Evolutionary conservation across 2,888 invertebrate genomes (phyloP).

Genomic region (Lycia hirtaria): DNA sequence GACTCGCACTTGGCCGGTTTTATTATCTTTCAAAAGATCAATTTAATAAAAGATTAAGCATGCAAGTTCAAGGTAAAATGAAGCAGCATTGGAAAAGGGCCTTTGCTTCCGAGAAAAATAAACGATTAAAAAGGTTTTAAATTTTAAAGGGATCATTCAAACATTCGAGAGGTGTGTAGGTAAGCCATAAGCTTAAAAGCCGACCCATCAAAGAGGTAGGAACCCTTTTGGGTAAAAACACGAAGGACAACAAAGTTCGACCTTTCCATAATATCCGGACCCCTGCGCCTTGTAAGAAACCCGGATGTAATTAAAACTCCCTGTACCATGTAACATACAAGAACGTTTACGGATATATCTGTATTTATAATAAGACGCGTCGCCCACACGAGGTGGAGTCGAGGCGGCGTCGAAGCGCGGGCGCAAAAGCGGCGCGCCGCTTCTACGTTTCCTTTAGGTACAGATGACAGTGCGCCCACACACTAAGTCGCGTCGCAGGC

Average conservation of each 20-base stretch:
- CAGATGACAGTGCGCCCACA: too few species aligned
- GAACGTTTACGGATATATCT: slow-evolving; percentile 4
- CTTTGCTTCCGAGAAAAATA: too few species aligned
- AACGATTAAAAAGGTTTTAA: too few species aligned
- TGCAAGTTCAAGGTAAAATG: background rate
- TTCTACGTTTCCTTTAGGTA: too few species aligned
- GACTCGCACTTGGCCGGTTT: too few species aligned
- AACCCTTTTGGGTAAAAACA: background rate
- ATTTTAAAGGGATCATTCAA: background rate
- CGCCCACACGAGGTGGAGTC: too few species aligned
- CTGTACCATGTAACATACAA: slow-evolving; percentile 2
- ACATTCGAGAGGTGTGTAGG: background rate
- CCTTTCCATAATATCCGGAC: background rate
- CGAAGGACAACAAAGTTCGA: slow-evolving; percentile 8
- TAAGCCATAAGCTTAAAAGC: background rate
- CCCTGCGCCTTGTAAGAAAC: slow-evolving; percentile 7
- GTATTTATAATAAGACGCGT: background rate
- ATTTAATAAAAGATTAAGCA: too few species aligned
- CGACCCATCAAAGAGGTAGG: background rate
- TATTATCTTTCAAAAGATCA: too few species aligned
- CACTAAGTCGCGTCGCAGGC: too few species aligned
- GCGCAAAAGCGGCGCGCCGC: too few species aligned
- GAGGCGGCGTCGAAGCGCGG: too few species aligned
- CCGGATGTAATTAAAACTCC: slow-evolving; percentile 15
- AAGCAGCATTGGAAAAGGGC: background rate